phyloP scores from a whole-genome alignment of 2,113 vertebrate species.

The Neotoma lepida region DNA sequence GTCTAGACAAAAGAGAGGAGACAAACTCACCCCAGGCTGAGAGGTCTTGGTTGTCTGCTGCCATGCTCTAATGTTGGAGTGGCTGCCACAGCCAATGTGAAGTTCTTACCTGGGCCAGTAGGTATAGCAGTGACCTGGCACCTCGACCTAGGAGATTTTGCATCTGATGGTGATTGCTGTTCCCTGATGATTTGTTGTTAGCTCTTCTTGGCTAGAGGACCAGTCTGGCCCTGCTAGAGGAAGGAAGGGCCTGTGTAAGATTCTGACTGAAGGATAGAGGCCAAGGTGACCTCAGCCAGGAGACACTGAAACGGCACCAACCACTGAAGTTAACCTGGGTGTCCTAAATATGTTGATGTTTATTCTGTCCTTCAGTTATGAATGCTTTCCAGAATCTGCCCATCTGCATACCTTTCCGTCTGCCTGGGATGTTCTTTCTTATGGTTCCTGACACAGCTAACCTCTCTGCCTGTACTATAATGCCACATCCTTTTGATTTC shows the following conservation, averaged over 20 bases:
- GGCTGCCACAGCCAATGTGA: not conserved
- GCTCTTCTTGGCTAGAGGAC: not conserved
- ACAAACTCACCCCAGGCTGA: not conserved
- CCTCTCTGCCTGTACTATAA: not conserved
- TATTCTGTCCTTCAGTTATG: not conserved
- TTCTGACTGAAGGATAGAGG: constrained; percentile 17
- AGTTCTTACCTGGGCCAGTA: not conserved
- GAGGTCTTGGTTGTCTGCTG: not conserved
- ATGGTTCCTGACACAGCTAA: not conserved
- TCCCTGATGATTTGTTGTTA: not conserved
- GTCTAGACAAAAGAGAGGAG: not conserved
- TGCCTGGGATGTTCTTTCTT: not conserved
- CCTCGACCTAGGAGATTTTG: not conserved
- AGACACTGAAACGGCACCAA: not conserved
- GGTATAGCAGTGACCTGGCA: not conserved
- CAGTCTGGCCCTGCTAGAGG: constrained; percentile 1
- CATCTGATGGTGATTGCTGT: not conserved
- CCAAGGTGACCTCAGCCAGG: constrained; percentile 6
- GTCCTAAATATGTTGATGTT: not conserved
- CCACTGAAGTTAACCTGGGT: not conserved
- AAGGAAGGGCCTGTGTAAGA: constrained; percentile 17
- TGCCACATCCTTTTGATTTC: not conserved
- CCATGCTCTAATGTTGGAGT: not conserved
- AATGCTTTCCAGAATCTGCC: not conserved
- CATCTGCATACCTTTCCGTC: not conserved